A percentile compares a stretch with the other conserved stretches of the same genome.
Evolutionary conservation across 2,113 vertebrate species (phyloP).

Genomic region (Pelobates fuscus): DNA sequence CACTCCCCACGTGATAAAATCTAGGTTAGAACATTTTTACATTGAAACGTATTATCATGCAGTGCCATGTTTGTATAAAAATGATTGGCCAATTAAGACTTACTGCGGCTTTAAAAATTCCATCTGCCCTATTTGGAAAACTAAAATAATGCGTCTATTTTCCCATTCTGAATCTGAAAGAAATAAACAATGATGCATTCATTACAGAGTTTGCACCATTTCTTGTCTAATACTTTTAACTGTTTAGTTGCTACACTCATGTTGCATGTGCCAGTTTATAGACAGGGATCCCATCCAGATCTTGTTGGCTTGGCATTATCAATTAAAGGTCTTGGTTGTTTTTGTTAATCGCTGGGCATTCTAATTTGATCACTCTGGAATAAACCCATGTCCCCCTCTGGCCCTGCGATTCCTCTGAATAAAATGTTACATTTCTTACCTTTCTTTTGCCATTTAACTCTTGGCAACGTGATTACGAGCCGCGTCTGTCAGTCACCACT

Average conservation of each 20-base stretch:
- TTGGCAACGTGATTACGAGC: slow-evolving; percentile 5
- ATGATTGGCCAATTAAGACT: slow-evolving; percentile 31
- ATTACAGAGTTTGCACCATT: neutral
- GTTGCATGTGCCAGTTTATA: neutral
- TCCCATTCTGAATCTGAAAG: no score
- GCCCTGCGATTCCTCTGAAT: neutral
- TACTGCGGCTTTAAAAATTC: slow-evolving; percentile 1
- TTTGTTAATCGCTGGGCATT: slow-evolving; percentile 14
- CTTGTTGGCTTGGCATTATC: neutral
- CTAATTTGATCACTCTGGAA: slow-evolving; percentile 18
- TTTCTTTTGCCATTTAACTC: slow-evolving; percentile 6
- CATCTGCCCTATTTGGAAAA: slow-evolving; percentile 9
- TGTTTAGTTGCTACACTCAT: neutral
- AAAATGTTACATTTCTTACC: neutral
- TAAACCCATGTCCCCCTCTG: neutral
- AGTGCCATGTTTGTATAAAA: slow-evolving; percentile 5
- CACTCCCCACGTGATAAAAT: neutral
- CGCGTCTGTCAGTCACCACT: slow-evolving; percentile 8
- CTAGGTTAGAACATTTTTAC: neutral
- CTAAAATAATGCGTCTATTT: neutral
- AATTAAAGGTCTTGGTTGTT: neutral
- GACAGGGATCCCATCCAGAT: neutral
- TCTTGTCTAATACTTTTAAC: neutral
- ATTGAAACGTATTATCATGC: slow-evolving; percentile 7
- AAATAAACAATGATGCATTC: neutral